Percentiles rank a stretch among this genome's conserved stretches.
phyloP scores from a whole-genome alignment of 2,113 vertebrate genomes.

The Saccopteryx bilineata region DNA sequence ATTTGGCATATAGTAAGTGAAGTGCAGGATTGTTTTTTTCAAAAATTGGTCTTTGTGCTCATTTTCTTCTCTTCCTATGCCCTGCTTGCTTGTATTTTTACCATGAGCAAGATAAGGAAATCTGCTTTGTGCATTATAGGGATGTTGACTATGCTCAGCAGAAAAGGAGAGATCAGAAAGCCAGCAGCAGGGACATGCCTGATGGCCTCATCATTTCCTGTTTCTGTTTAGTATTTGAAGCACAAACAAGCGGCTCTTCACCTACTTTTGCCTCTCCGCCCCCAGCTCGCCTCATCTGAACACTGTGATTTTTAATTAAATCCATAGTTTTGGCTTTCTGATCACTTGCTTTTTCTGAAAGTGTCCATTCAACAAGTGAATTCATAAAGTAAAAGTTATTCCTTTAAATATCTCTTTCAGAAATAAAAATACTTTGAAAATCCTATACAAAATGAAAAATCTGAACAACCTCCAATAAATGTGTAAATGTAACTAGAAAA shows the following conservation, averaged over 20 bases:
- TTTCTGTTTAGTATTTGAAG: not conserved
- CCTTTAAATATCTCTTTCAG: not conserved
- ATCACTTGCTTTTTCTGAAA: not conserved
- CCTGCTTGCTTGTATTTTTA: not conserved
- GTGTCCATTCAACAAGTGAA: not conserved
- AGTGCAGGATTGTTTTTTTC: not conserved
- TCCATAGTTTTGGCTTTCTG: not conserved
- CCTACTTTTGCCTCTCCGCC: not conserved
- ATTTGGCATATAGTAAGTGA: not conserved
- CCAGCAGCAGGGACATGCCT: not conserved
- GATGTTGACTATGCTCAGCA: not conserved
- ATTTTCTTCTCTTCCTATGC: not conserved
- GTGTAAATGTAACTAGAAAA: constrained; percentile 56
- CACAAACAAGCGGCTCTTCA: not conserved
- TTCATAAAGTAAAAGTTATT: not conserved
- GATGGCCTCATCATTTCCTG: not conserved
- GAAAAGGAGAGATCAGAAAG: not conserved
- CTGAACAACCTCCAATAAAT: constrained; percentile 23
- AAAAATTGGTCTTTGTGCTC: not conserved
- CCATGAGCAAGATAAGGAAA: not conserved
- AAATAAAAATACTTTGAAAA: constrained; percentile 56
- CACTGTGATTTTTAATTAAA: constrained; percentile 2
- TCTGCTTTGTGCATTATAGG: not conserved
- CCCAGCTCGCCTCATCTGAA: not conserved
- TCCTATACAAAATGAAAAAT: constrained; percentile 44